Evolutionary conservation across 1,140 invertebrate genomes (phyloP).

Genomic region (Latrodectus geometricus): DNA sequence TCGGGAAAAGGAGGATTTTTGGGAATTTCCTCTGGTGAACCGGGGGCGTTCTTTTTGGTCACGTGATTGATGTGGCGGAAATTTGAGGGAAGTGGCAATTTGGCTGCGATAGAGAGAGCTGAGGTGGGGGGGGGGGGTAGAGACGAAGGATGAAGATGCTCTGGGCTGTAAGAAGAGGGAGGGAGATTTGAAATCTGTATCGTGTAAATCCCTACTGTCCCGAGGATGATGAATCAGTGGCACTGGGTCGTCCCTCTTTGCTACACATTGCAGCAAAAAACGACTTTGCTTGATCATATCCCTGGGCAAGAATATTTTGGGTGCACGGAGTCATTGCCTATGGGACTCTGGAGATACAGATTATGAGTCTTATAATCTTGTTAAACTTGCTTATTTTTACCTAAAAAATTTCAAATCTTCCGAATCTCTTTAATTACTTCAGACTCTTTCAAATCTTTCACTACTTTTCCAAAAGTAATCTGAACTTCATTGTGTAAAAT

Average conservation of each 20-base stretch:
- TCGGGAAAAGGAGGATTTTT: constrained; percentile 29
- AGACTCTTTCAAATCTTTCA: too few species aligned
- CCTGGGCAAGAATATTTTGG: neutral
- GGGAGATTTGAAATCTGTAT: constrained; percentile 22
- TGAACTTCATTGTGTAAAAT: too few species aligned
- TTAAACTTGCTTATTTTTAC: too few species aligned
- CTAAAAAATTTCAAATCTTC: too few species aligned
- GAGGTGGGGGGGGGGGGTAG: neutral
- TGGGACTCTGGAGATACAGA: too few species aligned
- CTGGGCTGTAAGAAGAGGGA: neutral
- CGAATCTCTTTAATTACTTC: too few species aligned
- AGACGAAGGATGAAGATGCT: neutral
- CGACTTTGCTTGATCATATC: neutral
- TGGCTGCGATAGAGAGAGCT: constrained; percentile 1
- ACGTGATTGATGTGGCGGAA: constrained; percentile 48
- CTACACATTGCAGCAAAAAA: neutral
- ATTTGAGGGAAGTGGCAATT: constrained; percentile 54
- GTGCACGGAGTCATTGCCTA: too few species aligned
- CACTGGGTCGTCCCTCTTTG: neutral
- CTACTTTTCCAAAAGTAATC: too few species aligned
- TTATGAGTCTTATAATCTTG: too few species aligned
- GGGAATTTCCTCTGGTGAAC: constrained; percentile 20
- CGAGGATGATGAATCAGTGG: constrained; percentile 40
- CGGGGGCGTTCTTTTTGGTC: neutral
- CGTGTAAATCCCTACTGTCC: constrained; percentile 27